phyloP scores from a whole-genome alignment of 2,888 invertebrate species.

The Scaeva pyrastri region DNA sequence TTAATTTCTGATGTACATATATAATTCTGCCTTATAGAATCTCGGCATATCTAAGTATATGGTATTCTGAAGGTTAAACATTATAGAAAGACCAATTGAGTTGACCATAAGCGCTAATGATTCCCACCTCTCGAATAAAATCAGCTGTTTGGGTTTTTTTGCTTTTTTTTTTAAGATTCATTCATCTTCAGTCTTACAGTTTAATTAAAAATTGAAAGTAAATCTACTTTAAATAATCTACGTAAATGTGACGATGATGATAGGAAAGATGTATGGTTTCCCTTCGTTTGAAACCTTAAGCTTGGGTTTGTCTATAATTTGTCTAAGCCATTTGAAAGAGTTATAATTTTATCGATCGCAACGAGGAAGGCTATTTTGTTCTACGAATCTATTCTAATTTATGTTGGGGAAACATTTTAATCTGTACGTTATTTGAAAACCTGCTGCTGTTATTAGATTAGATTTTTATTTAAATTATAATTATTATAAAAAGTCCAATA shows the following conservation, averaged over 20 bases:
- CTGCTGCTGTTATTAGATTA: constrained; percentile 4
- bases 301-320: background rate
- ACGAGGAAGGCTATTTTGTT: background rate
- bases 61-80: constrained; percentile 69
- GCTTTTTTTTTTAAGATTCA: background rate
- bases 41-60: constrained; percentile 21
- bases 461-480: background rate
- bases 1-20: constrained; percentile 25
- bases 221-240: background rate
- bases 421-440: background rate
- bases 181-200: background rate
- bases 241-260: too few relatives aligned
- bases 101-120: constrained; percentile 20
- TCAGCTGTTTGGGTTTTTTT: constrained; percentile 6
- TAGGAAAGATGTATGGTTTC: too few relatives aligned
- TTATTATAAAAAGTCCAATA: background rate
- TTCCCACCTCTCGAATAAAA: constrained; percentile 21
- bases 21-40: constrained; percentile 39
- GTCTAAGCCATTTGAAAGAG: too few relatives aligned
- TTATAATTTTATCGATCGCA: background rate
- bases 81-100: constrained; percentile 18
- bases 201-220: constrained; percentile 3
- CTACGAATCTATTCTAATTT: background rate
- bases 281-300: background rate
- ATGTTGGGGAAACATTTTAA: constrained; percentile 10